A percentile compares a stretch with the other conserved stretches of the same genome.
phyloP scores from a whole-genome alignment of 2,113 vertebrate genomes.

The Brienomyrus brachyistius region DNA sequence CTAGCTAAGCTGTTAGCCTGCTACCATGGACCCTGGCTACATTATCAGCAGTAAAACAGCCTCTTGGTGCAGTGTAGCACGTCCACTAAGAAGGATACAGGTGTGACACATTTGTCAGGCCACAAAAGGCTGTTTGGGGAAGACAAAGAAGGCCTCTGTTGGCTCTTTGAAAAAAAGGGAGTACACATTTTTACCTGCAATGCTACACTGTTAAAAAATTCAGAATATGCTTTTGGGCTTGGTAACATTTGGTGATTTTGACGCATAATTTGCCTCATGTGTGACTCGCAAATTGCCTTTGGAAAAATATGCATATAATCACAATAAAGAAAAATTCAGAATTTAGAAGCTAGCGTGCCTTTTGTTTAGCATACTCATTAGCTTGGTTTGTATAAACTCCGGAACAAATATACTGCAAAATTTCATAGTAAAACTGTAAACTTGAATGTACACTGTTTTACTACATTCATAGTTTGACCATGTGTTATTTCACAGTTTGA shows the following conservation, averaged over 20 bases:
- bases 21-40: neutral
- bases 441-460: neutral
- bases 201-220: neutral
- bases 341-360: neutral
- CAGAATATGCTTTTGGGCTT: neutral
- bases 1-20: neutral
- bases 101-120: neutral
- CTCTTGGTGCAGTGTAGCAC: neutral
- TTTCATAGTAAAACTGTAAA: neutral
- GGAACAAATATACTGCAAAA: neutral
- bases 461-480: neutral
- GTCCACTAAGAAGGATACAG: neutral
- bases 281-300: neutral
- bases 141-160: neutral
- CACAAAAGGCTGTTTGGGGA: neutral
- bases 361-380: neutral
- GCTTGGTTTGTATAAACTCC: neutral
- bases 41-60: neutral
- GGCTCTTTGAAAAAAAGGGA: neutral
- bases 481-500: too few species aligned
- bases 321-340: neutral
- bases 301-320: neutral
- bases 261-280: neutral
- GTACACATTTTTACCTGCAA: neutral
- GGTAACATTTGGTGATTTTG: neutral